These are phyloP conservation scores for Melanocharis versteri DNA, from an alignment of 2,113 vertebrate species.

Conservation along the genomic window DNA sequence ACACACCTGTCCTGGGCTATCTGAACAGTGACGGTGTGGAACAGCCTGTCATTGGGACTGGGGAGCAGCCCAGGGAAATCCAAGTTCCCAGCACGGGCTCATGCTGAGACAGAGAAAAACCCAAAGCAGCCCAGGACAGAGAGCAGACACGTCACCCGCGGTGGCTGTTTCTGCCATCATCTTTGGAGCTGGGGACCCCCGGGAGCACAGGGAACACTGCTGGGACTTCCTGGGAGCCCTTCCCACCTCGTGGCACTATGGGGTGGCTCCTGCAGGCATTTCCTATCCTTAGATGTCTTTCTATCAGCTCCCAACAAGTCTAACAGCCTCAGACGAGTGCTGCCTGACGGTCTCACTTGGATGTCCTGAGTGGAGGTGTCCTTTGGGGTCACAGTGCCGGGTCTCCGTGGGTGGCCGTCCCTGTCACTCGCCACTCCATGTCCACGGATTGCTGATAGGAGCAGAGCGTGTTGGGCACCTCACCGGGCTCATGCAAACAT, in stretches of 20 bases:
- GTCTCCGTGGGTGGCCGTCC: accelerated
- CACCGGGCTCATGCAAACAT: not conserved
- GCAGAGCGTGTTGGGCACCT: not conserved
- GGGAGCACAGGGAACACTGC: not conserved
- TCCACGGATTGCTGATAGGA: not conserved
- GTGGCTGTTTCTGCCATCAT: not conserved
- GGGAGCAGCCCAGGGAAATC: not conserved
- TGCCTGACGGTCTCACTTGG: not conserved
- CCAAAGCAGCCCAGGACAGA: not conserved
- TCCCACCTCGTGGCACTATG: not conserved
- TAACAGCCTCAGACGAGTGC: not conserved
- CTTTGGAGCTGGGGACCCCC: not conserved
- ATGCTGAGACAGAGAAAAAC: not conserved
- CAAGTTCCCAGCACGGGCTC: accelerated
- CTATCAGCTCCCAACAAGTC: not conserved
- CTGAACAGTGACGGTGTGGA: accelerated
- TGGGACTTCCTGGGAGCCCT: not conserved
- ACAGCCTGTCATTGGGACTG: not conserved
- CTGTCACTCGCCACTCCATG: accelerated
- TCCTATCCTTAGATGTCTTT: not conserved
- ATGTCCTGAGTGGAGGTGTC: not conserved
- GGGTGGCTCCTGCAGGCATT: not conserved
- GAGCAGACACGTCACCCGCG: accelerated
- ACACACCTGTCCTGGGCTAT: accelerated
- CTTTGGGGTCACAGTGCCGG: accelerated